Evolutionary conservation across 2,797 vertebrate species (phyloP).

Genomic region (Pelobates cultripes): DNA sequence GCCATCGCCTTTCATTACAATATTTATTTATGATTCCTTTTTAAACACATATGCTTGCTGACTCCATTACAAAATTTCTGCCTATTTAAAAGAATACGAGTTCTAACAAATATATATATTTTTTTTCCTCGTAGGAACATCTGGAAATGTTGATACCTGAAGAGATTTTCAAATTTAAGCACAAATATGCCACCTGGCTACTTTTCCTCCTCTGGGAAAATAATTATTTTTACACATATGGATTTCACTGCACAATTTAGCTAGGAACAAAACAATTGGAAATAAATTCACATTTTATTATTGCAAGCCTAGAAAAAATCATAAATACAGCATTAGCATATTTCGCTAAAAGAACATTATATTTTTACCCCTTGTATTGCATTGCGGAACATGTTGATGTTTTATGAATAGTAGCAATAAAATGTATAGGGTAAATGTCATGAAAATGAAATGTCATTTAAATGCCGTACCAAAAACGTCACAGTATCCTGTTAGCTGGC

Average conservation of each 20-base stretch:
- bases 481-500: too few species aligned
- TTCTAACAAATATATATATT: background rate
- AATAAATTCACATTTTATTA: background rate
- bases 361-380: too few species aligned
- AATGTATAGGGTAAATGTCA: too few species aligned
- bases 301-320: background rate
- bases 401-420: too few species aligned
- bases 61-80: too few species aligned
- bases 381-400: too few species aligned
- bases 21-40: too few species aligned
- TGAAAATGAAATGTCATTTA: too few species aligned
- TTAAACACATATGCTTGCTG: too few species aligned
- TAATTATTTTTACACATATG: background rate
- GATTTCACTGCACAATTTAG: conserved; percentile 14
- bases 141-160: conserved; percentile 22
- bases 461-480: too few species aligned
- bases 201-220: background rate
- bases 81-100: background rate
- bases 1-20: too few species aligned
- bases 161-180: conserved; percentile 16
- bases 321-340: background rate
- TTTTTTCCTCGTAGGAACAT: background rate
- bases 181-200: conserved; percentile 21
- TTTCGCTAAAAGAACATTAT: background rate
- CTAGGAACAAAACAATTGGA: background rate